Percentiles rank a stretch among this genome's conserved stretches.
These are phyloP conservation scores for Lacerta agilis DNA, from an alignment of 2,797 vertebrate species.

Conservation along the genomic window DNA sequence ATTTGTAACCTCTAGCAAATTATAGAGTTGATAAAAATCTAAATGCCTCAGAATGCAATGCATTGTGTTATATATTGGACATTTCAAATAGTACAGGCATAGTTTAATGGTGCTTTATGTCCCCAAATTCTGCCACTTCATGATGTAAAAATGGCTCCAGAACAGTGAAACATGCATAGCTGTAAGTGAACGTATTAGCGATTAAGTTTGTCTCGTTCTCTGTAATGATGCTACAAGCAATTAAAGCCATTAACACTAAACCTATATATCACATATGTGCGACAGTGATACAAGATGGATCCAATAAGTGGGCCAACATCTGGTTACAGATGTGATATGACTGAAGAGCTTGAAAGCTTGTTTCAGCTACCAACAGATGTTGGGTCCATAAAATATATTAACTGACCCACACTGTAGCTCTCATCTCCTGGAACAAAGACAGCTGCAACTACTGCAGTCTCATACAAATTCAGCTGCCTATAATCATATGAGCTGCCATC, in stretches of 20 bases:
- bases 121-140: conserved; percentile 29
- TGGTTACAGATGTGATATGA: neutral
- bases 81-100: conserved; percentile 18
- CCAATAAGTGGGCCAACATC: neutral
- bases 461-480: neutral
- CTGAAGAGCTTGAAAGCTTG: conserved; percentile 2
- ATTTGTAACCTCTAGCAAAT: conserved; percentile 57
- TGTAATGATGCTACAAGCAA: conserved; percentile 18
- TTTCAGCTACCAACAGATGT: neutral
- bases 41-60: conserved; percentile 34
- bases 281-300: neutral
- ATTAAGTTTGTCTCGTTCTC: conserved; percentile 12
- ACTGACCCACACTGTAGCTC: neutral
- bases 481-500: conserved; percentile 12
- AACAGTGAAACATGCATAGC: conserved; percentile 3
- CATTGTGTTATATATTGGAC: conserved; percentile 19
- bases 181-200: neutral
- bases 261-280: neutral
- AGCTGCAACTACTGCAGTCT: conserved; percentile 12
- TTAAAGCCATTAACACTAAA: conserved; percentile 19
- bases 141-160: conserved; percentile 45
- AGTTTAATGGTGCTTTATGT: conserved; percentile 37
- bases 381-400: conserved; percentile 14
- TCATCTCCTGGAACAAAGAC: conserved; percentile 2
- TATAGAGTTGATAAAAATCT: conserved; percentile 39